phyloP scores from a whole-genome alignment of 2,113 vertebrate genomes.

The Panthera tigris region DNA sequence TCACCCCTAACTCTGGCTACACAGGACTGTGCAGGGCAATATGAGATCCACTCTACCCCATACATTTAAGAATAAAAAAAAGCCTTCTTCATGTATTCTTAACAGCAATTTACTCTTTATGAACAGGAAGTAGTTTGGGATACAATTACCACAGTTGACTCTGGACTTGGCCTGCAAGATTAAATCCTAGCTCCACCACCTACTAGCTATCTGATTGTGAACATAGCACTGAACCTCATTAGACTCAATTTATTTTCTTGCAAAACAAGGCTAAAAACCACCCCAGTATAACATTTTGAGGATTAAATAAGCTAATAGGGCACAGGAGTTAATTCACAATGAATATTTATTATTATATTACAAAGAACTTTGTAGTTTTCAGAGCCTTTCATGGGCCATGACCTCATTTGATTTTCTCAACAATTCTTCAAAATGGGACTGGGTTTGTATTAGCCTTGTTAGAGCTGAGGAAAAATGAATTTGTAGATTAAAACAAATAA shows the following conservation, averaged over 20 bases:
- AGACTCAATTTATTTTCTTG: constrained; percentile 11
- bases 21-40: not conserved
- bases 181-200: not conserved
- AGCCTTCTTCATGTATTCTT: not conserved
- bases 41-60: not conserved
- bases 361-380: not conserved
- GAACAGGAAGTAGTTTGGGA: not conserved
- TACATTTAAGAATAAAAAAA: not conserved
- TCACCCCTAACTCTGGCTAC: constrained; percentile 4
- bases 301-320: not conserved
- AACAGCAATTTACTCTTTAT: not conserved
- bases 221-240: not conserved
- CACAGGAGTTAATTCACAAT: not conserved
- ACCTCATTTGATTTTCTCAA: not conserved
- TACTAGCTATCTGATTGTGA: not conserved
- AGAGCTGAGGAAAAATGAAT: not conserved
- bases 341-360: not conserved
- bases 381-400: not conserved
- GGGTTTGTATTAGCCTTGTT: not conserved
- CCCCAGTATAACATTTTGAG: not conserved
- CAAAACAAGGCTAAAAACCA: not conserved
- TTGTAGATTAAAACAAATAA: not conserved
- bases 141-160: not conserved
- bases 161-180: not conserved
- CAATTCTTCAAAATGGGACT: not conserved